A percentile compares a stretch with the other conserved stretches of the same genome.
These are phyloP conservation scores for Melanocharis versteri DNA, from an alignment of 2,113 vertebrate species.

Conservation along the genomic window DNA sequence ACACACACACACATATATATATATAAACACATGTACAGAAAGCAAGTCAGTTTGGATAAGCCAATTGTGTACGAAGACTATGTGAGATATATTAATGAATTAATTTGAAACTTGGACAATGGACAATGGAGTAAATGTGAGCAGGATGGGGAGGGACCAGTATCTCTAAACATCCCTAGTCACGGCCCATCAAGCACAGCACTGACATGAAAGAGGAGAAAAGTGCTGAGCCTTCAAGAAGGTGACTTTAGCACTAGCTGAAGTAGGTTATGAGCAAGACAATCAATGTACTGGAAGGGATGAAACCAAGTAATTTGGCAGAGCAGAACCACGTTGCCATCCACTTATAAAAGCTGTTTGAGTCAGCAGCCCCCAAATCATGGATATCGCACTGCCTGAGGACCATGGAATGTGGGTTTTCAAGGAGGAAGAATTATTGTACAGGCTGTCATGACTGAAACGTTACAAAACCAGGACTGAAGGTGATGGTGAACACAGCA, in stretches of 20 bases:
- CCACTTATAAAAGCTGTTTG: background rate
- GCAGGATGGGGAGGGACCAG: background rate
- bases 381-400: background rate
- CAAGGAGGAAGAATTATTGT: background rate
- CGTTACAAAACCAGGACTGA: background rate
- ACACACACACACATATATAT: background rate
- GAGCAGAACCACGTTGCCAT: background rate
- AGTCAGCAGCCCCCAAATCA: slow-evolving; percentile 3
- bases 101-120: background rate
- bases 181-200: background rate
- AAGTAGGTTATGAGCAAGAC: background rate
- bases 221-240: background rate
- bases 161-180: background rate
- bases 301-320: background rate
- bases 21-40: background rate
- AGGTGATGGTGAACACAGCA: background rate
- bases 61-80: background rate
- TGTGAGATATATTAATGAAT: background rate
- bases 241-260: background rate
- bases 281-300: background rate
- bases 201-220: background rate
- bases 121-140: background rate
- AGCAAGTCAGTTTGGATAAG: background rate
- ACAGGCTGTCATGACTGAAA: background rate
- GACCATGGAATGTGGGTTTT: background rate